These are phyloP conservation scores for Epistrophella euchroma DNA, from an alignment of 2,888 invertebrate species.

Conservation along the genomic window DNA sequence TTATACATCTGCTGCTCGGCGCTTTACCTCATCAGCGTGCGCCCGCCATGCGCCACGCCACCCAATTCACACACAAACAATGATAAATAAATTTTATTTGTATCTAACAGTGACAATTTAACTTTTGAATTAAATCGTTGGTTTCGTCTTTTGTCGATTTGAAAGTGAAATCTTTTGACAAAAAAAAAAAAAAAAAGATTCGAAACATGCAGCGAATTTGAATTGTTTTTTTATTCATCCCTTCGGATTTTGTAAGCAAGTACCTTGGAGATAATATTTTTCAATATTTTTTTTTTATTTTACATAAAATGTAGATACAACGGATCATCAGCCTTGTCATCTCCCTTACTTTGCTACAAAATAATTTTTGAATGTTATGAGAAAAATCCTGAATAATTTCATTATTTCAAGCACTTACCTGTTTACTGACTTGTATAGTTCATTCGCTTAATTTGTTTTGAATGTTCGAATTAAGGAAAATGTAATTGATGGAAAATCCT, in stretches of 20 bases:
- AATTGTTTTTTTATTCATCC: background rate
- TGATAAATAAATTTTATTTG: slow-evolving; percentile 52
- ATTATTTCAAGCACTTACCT: slow-evolving; percentile 27
- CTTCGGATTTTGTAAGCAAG: background rate
- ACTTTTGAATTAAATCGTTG: slow-evolving; percentile 52
- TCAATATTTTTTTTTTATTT: background rate
- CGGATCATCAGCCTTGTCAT: slow-evolving; percentile 11
- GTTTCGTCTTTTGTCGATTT: slow-evolving; percentile 40
- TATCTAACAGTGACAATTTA: slow-evolving; percentile 57
- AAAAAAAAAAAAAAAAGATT: slow-evolving; percentile 14
- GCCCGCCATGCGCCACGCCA: background rate
- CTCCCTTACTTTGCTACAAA: background rate
- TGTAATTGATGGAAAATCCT: slow-evolving; percentile 46
- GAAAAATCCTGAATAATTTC: slow-evolving; percentile 11
- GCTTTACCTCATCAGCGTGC: background rate
- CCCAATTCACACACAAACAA: slow-evolving; percentile 20
- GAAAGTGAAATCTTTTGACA: slow-evolving; percentile 38
- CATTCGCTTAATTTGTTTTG: slow-evolving; percentile 23
- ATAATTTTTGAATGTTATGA: background rate
- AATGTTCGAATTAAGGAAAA: slow-evolving; percentile 24
- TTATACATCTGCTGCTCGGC: background rate
- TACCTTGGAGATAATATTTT: background rate
- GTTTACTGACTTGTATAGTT: slow-evolving; percentile 30
- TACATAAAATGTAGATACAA: background rate
- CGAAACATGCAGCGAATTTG: slow-evolving; percentile 30